phyloP scores from a whole-genome alignment of 2,113 vertebrate species.

The Patagioenas fasciata region DNA sequence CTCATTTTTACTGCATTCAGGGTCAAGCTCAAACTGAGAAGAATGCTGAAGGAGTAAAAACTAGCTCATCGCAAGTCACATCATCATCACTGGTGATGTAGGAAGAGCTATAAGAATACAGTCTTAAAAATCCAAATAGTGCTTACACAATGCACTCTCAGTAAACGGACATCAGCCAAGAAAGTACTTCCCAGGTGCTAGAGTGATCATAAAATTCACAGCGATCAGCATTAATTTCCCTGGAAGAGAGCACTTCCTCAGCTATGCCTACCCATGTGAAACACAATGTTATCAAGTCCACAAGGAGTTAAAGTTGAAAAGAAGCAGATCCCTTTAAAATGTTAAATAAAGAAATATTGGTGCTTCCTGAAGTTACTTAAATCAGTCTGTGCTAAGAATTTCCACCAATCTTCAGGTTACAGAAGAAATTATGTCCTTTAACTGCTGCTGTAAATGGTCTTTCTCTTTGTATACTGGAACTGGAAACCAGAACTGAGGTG shows the following conservation, averaged over 20 bases:
- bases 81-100: background rate
- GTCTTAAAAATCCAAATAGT: background rate
- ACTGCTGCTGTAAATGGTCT: background rate
- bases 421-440: background rate
- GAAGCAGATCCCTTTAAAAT: background rate
- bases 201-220: background rate
- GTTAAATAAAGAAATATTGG: background rate
- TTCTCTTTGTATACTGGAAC: background rate
- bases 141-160: background rate
- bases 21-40: background rate
- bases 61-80: background rate
- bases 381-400: background rate
- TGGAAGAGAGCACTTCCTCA: background rate
- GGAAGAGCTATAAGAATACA: background rate
- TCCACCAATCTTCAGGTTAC: background rate
- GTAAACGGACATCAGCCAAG: background rate
- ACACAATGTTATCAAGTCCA: background rate
- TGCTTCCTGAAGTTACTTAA: background rate
- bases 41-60: background rate
- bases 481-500: background rate
- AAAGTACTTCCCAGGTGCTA: background rate
- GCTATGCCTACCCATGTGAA: background rate
- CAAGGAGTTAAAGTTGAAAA: background rate
- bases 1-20: background rate
- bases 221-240: background rate